Evolutionary conservation across 2,888 invertebrate genomes (phyloP), one percentile per base, ranked within the genome.

Genomic region (Quadriops clusia): DNA sequence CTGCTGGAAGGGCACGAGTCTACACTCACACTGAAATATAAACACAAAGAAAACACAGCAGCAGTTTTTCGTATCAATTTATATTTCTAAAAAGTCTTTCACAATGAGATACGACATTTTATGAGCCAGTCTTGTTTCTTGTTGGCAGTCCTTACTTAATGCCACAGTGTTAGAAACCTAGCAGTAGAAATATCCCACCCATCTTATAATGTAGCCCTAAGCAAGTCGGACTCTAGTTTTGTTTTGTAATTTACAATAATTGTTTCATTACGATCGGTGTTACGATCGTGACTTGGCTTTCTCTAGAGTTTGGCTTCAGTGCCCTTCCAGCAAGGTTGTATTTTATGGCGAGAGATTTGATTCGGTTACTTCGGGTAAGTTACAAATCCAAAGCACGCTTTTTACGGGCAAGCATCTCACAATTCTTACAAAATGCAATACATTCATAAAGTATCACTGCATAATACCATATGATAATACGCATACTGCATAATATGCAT

Each of bases 11-110:
- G 58, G 56, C 53, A 54, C 51, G 43, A 51, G 51, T 50, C 51
- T 49, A 38, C 38, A 40, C 43, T 39, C 24, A 33, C 24, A 18
- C 32, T 25, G 24, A 31, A 30, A 39, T 36, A 36, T 37, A 39
- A 39, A 39, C 36, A 38, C 34, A 40, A 40, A 42, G 43, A 46
- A 43, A 44, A 43, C 42, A 47, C 40, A 42, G 30, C 34, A 22
- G 20, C n/a, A 27, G 15, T 43, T 47, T 50, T 53, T 54, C 45
- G 48, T 47, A 51, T 52, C 51, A 56, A 53, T 46, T 56, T 58
- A 55, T 58, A 57, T 59, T 58, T 58, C 58, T 58, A 48, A 56
- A 58, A 48, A 58, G 57, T 56, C 50, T 57, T 54, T 57, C 58
- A 59, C 57, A 59, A 56, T 50, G 52, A 55, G 52, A 56, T 58